phyloP scores from a whole-genome alignment of 2,888 invertebrate species.

The Acleris cristana region DNA sequence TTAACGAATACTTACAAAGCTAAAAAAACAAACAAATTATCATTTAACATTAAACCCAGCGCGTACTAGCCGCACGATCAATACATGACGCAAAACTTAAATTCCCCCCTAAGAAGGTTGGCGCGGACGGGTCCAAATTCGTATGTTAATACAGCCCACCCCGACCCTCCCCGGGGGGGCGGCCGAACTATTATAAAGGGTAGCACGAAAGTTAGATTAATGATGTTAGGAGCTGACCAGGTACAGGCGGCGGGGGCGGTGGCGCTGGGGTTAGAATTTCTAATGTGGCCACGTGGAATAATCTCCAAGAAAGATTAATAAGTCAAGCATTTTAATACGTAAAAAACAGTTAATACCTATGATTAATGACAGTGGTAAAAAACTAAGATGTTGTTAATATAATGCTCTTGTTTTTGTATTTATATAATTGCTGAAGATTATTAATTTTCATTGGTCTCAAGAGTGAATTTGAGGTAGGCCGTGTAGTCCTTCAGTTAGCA shows the following conservation, averaged over 20 bases:
- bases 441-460: too few relatives aligned
- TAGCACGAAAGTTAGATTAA: conserved; percentile 85
- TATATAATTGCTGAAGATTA: too few relatives aligned
- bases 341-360: too few relatives aligned
- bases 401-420: too few relatives aligned
- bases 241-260: conserved; percentile 52
- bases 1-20: neutral
- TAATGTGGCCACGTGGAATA: neutral
- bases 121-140: conserved; percentile 76
- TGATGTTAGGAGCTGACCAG: conserved; percentile 84
- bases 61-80: conserved; percentile 68
- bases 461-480: too few relatives aligned
- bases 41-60: conserved; percentile 13
- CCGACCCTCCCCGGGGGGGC: conserved; percentile 45
- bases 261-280: conserved; percentile 13
- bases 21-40: neutral
- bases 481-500: too few relatives aligned
- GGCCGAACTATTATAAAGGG: conserved; percentile 84
- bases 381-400: too few relatives aligned
- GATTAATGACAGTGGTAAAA: too few relatives aligned
- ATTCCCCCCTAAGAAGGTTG: conserved; percentile 79
- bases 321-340: too few relatives aligned
- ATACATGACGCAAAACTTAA: conserved; percentile 81
- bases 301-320: too few relatives aligned
- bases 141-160: conserved; percentile 77